phyloP scores from a whole-genome alignment of 2,113 vertebrate species.

The Sinocyclocheilus rhinocerous region DNA sequence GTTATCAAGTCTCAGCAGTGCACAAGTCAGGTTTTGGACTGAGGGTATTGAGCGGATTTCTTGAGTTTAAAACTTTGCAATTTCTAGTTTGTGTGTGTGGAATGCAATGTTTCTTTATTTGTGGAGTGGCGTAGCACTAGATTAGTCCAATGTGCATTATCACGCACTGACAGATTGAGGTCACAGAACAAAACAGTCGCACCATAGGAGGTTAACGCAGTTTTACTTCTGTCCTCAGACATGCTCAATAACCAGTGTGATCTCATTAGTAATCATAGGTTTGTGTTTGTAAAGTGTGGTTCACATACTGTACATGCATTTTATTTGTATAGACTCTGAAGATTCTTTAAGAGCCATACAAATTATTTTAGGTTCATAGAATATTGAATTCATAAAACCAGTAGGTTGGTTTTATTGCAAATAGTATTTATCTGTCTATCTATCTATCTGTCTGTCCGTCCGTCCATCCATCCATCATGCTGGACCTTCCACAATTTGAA shows the following conservation, averaged over 20 bases:
- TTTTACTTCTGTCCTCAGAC: background rate
- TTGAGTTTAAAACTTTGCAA: constrained; percentile 17
- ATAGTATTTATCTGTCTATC: no score
- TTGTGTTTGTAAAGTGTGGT: background rate
- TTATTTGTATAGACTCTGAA: no score
- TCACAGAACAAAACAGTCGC: background rate
- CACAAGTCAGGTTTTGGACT: constrained; percentile 24
- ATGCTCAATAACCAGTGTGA: background rate
- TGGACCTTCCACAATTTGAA: no score
- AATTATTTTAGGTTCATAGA: no score
- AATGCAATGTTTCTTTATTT: constrained; percentile 10
- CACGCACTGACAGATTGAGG: constrained; percentile 23
- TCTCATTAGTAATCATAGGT: background rate
- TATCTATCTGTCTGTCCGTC: no score
- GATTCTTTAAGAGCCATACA: no score
- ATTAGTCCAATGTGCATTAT: constrained; percentile 1
- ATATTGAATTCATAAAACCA: no score
- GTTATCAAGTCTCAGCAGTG: constrained; percentile 27
- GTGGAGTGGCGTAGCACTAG: background rate
- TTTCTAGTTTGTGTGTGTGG: background rate
- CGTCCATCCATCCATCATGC: no score
- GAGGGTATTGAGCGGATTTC: background rate
- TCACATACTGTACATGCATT: background rate
- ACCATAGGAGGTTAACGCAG: background rate
- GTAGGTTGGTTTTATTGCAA: no score